These are phyloP conservation scores for Ruditapes philippinarum DNA, from an alignment of 1,140 invertebrate genomes.

Conservation along the genomic window DNA sequence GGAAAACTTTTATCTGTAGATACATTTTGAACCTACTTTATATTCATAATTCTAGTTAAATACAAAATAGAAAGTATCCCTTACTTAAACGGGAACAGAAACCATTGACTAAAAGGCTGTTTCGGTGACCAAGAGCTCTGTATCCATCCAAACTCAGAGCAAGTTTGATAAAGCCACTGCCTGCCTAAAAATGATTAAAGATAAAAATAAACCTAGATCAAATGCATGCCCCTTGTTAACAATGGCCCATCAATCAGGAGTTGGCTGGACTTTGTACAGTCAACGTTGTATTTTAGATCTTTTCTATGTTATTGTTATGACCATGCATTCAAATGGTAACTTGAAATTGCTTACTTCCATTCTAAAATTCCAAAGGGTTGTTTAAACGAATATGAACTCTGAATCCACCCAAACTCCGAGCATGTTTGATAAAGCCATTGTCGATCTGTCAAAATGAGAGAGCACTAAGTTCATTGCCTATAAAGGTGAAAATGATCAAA, in stretches of 20 bases:
- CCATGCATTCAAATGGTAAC: too few relatives aligned
- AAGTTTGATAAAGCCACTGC: constrained; percentile 25
- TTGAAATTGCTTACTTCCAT: background rate
- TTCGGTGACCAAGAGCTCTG: constrained; percentile 10
- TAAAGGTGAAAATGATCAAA: too few relatives aligned
- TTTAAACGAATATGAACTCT: background rate
- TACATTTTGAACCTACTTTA: too few relatives aligned
- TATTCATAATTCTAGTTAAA: too few relatives aligned
- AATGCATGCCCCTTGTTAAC: too few relatives aligned
- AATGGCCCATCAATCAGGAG: too few relatives aligned
- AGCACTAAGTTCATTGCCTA: too few relatives aligned
- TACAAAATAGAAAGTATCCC: background rate
- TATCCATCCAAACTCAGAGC: constrained; percentile 35
- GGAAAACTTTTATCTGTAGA: too few relatives aligned
- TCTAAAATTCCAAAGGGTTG: constrained; percentile 44
- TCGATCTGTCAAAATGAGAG: background rate
- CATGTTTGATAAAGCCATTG: constrained; percentile 17
- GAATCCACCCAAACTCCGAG: constrained; percentile 25
- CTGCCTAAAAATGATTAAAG: background rate
- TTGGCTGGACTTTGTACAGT: too few relatives aligned
- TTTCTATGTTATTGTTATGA: too few relatives aligned
- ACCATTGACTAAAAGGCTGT: constrained; percentile 62
- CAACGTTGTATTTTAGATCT: too few relatives aligned
- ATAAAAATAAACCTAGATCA: too few relatives aligned
- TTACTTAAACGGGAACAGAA: constrained; percentile 27